Evolutionary conservation across 2,888 invertebrate species (phyloP), one percentile per base, ranked within the genome.

Genomic region (Myathropa florea): DNA sequence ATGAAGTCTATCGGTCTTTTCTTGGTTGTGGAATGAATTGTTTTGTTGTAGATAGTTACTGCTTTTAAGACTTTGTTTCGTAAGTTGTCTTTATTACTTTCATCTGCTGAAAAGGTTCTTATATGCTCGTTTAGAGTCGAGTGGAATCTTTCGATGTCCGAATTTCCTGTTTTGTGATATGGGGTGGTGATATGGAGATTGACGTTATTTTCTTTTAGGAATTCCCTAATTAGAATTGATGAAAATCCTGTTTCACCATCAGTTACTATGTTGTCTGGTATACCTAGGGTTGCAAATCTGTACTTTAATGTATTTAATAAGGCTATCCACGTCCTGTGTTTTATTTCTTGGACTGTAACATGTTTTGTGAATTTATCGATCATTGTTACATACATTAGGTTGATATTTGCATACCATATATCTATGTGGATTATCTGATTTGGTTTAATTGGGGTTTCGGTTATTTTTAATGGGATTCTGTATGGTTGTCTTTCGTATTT

Each of bases 71-170:
- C 46, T 60, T 72, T 68, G 30, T 65, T 64, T 9, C 46, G 61
- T 1, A 86, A 53, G 4, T 72, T 71, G 26, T 67, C 28, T 12
- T 14, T 64, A 26, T 64, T 81, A 14, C 23, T 75, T 9, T 79
- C 14, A n/a, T 77, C 77, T 0, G 72, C 77, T 30, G 21, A 21
- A 23, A 82, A 73, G 28, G 73, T 65, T 30, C 67, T 14, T 14
- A 76, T 53, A 30, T 84, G 71, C 39, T 84, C 71, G n/a, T 81
- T 85, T 2, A 77, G 46, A 12, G 70, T 85, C 0, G 81, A 67
- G 12, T 85, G 81, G 14, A 79, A 76, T 46, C 77, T 61, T 59
- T 77, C 75, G 0, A 80, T 87, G 9, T 83, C 79, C 3, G 83
- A 72, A 53, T 71, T 30, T 24, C 21, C 24, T 28, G 60, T 71